phyloP scores from a whole-genome alignment of 1,140 invertebrate genomes.

The Tetramorium parvispinum region DNA sequence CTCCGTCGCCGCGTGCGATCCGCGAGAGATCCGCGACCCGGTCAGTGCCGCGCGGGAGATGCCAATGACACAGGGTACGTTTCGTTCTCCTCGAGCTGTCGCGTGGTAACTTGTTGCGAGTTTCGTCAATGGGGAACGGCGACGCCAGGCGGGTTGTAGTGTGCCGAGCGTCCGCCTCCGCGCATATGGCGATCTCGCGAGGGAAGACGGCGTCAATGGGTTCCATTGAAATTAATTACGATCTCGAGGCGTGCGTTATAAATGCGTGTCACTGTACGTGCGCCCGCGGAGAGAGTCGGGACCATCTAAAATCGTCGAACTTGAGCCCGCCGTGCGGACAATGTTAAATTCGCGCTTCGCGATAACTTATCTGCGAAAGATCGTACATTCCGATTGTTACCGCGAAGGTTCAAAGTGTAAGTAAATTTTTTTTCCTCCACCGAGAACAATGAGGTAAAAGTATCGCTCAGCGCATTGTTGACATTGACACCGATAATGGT shows the following conservation, averaged over 20 bases:
- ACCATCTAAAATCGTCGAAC: not conserved
- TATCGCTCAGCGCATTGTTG: not conserved
- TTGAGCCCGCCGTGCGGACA: not conserved
- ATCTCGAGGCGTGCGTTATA: not conserved
- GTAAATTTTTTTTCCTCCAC: not conserved
- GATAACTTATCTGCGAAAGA: conserved; percentile 15
- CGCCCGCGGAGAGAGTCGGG: not conserved
- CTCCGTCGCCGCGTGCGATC: not conserved
- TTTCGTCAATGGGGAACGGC: not conserved
- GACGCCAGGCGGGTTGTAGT: not conserved
- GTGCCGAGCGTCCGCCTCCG: not conserved
- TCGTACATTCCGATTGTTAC: no score
- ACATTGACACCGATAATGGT: conserved; percentile 21
- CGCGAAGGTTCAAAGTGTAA: not conserved
- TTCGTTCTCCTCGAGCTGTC: not conserved
- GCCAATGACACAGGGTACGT: conserved; percentile 26
- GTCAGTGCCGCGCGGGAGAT: conserved; percentile 10
- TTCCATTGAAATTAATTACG: conserved; percentile 27
- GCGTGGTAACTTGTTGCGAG: not conserved
- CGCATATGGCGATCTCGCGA: conserved; percentile 10
- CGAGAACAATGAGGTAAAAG: not conserved
- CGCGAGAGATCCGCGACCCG: not conserved
- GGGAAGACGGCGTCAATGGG: not conserved
- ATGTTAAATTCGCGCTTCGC: not conserved
- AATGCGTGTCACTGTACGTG: not conserved